These are phyloP conservation scores for Diabrotica balteata DNA, from an alignment of 2,888 invertebrate species.

Conservation along the genomic window DNA sequence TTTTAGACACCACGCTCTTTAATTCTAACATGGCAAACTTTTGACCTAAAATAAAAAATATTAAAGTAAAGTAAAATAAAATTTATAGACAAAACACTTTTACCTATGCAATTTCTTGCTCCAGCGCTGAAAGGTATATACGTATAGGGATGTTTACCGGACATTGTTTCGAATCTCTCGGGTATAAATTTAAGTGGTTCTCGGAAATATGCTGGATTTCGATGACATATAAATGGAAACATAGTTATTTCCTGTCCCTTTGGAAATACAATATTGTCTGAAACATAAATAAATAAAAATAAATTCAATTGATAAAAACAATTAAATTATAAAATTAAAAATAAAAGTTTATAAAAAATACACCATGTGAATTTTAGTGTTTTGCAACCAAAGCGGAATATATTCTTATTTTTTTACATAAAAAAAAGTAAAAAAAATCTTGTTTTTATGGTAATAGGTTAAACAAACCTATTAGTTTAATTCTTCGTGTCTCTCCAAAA, in stretches of 20 bases:
- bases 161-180: constrained; percentile 62
- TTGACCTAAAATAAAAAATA: constrained; percentile 51
- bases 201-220: constrained; percentile 62
- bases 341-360: too few relatives aligned
- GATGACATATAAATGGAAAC: constrained; percentile 61
- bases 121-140: constrained; percentile 72
- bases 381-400: too few relatives aligned
- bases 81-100: background rate
- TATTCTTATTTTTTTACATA: too few relatives aligned
- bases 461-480: too few relatives aligned
- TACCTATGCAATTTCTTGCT: constrained; percentile 64
- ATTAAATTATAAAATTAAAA: too few relatives aligned
- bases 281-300: constrained; percentile 15
- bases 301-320: too few relatives aligned
- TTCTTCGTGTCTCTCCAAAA: too few relatives aligned
- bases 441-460: too few relatives aligned
- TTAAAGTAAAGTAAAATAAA: too few relatives aligned
- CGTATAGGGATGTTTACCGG: constrained; percentile 61
- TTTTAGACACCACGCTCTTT: constrained; percentile 62
- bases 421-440: too few relatives aligned
- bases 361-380: too few relatives aligned
- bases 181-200: constrained; percentile 65
- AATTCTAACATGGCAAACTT: constrained; percentile 64
- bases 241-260: constrained; percentile 59
- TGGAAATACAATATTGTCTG: constrained; percentile 47